Evolutionary conservation across 1,140 invertebrate species (phyloP), one percentile per base, ranked within the genome.

Genomic region (Planococcus citri): DNA sequence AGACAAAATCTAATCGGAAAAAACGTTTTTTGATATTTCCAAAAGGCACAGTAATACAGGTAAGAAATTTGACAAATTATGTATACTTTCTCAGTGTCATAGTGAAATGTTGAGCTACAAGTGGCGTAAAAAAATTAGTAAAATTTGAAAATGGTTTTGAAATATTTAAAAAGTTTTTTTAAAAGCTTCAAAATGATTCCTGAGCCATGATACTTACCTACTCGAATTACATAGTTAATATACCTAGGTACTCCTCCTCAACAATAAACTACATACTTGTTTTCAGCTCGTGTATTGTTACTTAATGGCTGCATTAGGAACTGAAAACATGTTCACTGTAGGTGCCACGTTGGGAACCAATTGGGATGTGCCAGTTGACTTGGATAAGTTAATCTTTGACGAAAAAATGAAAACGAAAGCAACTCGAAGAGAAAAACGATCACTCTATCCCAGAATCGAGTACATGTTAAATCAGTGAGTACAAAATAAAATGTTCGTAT

Each of bases 291-390:
- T 87, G 73, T 87, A 86, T 74, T 87, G 86, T 74, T 74, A 83
- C 71, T 87, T 86, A 0, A 82, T 83, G 68, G 80, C 81, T n/a
- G 80, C 80, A 17, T 76, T 80, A 1, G 78, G 77, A 20, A 83
- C 86, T n/a, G 78, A 79, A 12, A 82, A 83, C 71, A 82, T 85
- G 27, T 84, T 87, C 72, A 82, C 86, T 8, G 78, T 86, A 71
- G 88, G 88, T 22, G 80, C 85, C 67, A 90, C 88, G 14, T 87
- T 86, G 21, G 86, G 87, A 1, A 78, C 89, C 72, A 87, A 87
- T 20, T 90, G 84, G 80, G 85, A 89, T 76, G 77, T 90, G 60
- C 88, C 88, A 17, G 77, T 58, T 69, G 77, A 79, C 73, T 72
- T 79, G 17, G 76, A 80, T 72, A 68, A 74, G 20, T 77, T 78